Evolutionary conservation across 1,140 invertebrate genomes (phyloP), one percentile per base, ranked within the genome.

Genomic region (Pseudomyrmex cubaensis): DNA sequence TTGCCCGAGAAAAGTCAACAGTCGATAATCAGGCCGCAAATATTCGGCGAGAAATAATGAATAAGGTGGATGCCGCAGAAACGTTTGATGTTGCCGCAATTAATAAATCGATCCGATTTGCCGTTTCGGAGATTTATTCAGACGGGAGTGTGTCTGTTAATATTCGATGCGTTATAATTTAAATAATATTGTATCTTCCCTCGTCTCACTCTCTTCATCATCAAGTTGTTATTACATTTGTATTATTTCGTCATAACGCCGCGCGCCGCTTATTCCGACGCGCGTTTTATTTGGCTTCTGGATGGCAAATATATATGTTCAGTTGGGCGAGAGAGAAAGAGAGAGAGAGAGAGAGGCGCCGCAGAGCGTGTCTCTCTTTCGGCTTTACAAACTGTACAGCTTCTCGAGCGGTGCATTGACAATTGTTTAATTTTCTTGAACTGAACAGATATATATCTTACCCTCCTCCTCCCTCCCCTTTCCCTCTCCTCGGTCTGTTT

Each of bases 1-100:
- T 25, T 59, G 76, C 44, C 66, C 66, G 44, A 10, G 76, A 61
- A 80, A 72, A 80, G 76, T 80, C 76, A 78, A 78, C 76, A 78
- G 54, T 70, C 64, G 76, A 59, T 59, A 72, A 80, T 59, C 76
- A 20, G 59, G 76, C 50, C 64, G 76, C 64, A 78, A 78, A 78
- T 57, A 78, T 70, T 78, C 64, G 54, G 20, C 12, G 76, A 59
- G 64, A 78, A 69, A 59, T 52, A 70, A 78, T 48, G 57, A 78
- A 78, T 70, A 78, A 57, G 52, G 35, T 10, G 50, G 12, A 48
- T 44, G 59, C 46, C 8, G 46, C 48, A 12, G 46, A 62, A 63
- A 50, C 46, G 59, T 75, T 76, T 64, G 22, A 20, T 17, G 74
- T 66, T 20, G 74, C 62, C 22, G 66, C 48, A 15, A 66, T 76